Evolutionary conservation across 2,888 invertebrate species (phyloP).

Genomic region (Eupithecia dodoneata): DNA sequence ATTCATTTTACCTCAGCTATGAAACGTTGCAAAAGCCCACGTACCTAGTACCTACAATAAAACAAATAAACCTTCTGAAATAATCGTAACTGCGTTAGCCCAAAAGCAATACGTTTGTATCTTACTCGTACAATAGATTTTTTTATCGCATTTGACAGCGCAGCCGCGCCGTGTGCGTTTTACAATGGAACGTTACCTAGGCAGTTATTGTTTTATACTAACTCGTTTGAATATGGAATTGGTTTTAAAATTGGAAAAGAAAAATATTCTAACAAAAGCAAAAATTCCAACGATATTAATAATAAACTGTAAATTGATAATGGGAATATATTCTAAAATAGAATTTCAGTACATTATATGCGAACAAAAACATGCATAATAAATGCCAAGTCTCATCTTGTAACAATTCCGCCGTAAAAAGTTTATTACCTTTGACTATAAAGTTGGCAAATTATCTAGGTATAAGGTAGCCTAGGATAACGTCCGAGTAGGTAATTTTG

Average conservation of each 20-base stretch:
- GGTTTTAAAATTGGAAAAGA: neutral
- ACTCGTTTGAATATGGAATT: neutral
- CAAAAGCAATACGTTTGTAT: constrained; percentile 5
- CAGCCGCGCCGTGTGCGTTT: neutral
- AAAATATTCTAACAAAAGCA: neutral
- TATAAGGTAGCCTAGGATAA: too few relatives aligned
- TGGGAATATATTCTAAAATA: too few relatives aligned
- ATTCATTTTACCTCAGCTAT: neutral
- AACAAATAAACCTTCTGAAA: neutral
- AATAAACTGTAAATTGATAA: too few relatives aligned
- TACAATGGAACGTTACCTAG: constrained; percentile 2
- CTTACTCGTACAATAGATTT: neutral
- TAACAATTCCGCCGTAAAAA: too few relatives aligned
- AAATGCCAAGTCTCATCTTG: too few relatives aligned
- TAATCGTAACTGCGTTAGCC: neutral
- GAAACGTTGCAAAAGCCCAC: neutral
- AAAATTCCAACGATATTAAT: neutral
- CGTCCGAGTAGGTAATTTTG: too few relatives aligned
- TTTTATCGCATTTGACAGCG: neutral
- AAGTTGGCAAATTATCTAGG: too few relatives aligned
- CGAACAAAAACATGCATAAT: too few relatives aligned
- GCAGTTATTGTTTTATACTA: neutral
- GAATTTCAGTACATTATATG: too few relatives aligned
- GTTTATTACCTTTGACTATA: too few relatives aligned
- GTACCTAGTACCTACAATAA: neutral